Base-by-base conservation (phyloP, 2,113 vertebrate genomes). In the Erinaceus europaeus region DNA sequence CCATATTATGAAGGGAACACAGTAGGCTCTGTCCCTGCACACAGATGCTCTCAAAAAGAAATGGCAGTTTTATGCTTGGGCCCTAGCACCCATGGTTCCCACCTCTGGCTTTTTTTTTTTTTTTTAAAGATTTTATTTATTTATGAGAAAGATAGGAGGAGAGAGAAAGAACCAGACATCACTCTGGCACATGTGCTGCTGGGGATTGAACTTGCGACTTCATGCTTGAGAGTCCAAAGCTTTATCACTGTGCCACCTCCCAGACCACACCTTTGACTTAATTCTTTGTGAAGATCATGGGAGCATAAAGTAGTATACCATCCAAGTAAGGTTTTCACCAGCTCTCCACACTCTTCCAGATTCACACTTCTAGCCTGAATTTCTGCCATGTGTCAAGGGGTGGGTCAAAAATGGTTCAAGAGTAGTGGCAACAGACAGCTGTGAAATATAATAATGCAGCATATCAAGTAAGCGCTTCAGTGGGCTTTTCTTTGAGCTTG, bases 381-480 rank as follows among this genome's bases (percentile, higher is more conserved):
- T 73, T 80, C 80, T 64, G 62, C 80, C 42, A 71, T 8, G 38
- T 1, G 4, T 83, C 57, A 53, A 55, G 64, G 64, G 27, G 50
- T 68, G 44, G 71, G 68, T 8, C 67, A 91, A 85, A 91, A 88
- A 76, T 69, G 73, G 50, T 80, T 91, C 40, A 84, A 48, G 68
- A 83, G 34, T 76, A 77, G 46, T 86, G 72, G 69, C 40, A 84
- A 81, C 90, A 74, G 79, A 82, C 8, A 55, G 44, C 48, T 86
- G 55, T 68, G 68, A 88, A 76, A 59, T 79, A 18, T 15, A 64
- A 72, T 69, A 55, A 57, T 57, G 78, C 73, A 65, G 42, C 18
- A 1, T 74, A 46, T 42, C 40, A 20, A 72, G 3, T 9, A 61
- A 9, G 59, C 18, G 55, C 32, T 55, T 87, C 2, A 18, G 14